Evolutionary conservation across 2,797 vertebrate genomes (phyloP).

Genomic region (Enteromius radiatus): DNA sequence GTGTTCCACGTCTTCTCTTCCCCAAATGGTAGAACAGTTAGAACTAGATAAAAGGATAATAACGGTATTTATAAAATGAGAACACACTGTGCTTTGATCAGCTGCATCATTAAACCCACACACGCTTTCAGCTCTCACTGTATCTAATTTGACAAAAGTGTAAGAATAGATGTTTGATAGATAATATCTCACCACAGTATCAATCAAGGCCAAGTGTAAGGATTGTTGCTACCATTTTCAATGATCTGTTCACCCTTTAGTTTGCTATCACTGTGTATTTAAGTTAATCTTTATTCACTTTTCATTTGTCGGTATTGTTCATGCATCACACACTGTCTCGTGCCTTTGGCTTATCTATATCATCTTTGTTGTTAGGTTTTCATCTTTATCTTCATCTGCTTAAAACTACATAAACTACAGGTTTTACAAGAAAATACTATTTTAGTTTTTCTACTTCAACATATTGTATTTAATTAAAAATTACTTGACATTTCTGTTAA

Average conservation of each 20-base stretch:
- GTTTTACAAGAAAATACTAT: background rate
- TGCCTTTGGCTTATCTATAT: too few species aligned
- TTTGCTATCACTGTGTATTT: background rate
- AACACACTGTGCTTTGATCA: constrained; percentile 19
- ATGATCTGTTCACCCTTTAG: background rate
- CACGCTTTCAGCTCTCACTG: background rate
- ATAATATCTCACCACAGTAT: background rate
- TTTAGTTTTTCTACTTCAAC: background rate
- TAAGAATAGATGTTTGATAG: constrained; percentile 2
- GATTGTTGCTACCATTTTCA: background rate
- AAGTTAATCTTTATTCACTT: too few species aligned
- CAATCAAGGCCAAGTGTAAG: background rate
- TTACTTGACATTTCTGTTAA: background rate
- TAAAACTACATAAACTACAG: background rate
- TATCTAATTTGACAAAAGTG: background rate
- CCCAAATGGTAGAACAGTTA: constrained; percentile 9
- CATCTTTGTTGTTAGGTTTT: too few species aligned
- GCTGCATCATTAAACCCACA: background rate
- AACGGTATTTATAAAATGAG: constrained; percentile 4
- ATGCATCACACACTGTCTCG: too few species aligned
- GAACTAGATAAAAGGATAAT: background rate
- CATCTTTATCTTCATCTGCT: too few species aligned
- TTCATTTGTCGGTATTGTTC: too few species aligned
- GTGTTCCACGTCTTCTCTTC: background rate
- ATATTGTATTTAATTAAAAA: background rate